Conservation (phyloP, 2,888 invertebrate species). For the Vanessa cardui region DNA sequence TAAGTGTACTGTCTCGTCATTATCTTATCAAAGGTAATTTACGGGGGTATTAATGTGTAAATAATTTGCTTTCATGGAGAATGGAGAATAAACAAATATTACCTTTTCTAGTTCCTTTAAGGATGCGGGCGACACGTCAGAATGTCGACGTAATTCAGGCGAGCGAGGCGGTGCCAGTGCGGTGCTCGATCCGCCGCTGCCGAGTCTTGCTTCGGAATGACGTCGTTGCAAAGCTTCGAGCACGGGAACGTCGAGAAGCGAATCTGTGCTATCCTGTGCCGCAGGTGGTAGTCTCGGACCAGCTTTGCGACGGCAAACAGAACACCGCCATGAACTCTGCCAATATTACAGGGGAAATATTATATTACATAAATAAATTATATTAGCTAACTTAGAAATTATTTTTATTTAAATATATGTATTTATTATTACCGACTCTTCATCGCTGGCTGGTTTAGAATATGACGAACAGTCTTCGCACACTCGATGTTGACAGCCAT, state of each 20-base stretch:
- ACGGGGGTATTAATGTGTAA: no score
- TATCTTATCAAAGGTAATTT: not conserved
- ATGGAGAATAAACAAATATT: conserved; percentile 57
- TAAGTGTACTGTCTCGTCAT: conserved; percentile 12
- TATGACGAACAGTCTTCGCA: conserved; percentile 97
- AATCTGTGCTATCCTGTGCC: conserved; percentile 92
- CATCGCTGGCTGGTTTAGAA: conserved; percentile 91
- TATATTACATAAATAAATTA: not conserved
- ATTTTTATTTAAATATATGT: not conserved
- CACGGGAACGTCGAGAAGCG: conserved; percentile 90
- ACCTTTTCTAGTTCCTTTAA: conserved; percentile 95
- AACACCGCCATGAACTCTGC: conserved; percentile 93
- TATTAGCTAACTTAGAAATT: not conserved
- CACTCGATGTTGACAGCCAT: conserved; percentile 94
- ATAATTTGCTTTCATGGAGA: no score
- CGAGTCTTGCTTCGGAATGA: conserved; percentile 87
- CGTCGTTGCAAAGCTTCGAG: conserved; percentile 90
- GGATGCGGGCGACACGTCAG: conserved; percentile 93
- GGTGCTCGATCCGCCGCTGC: conserved; percentile 76
- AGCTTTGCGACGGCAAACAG: conserved; percentile 92
- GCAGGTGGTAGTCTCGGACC: conserved; percentile 89
- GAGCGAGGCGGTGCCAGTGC: conserved; percentile 92
- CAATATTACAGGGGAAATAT: not conserved
- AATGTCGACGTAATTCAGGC: conserved; percentile 91
- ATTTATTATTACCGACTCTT: conserved; percentile 87